Evolutionary conservation across 2,113 vertebrate genomes (phyloP).

Genomic region (Equus przewalskii): DNA sequence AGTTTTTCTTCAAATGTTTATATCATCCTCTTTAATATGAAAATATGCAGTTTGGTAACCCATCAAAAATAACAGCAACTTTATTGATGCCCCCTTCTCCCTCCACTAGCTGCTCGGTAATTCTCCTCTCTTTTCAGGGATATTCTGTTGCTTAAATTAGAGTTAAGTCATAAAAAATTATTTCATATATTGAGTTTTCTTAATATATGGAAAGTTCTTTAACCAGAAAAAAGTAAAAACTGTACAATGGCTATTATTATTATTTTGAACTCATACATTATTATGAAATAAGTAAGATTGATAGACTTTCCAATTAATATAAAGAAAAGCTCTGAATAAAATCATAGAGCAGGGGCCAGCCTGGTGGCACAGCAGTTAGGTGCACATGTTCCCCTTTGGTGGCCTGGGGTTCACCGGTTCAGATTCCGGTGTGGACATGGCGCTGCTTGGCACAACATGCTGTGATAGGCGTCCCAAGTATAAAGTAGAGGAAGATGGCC

Average conservation of each 20-base stretch:
- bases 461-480: no score
- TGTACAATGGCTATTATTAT: background rate
- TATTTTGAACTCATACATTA: background rate
- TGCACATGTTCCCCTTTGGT: no score
- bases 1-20: background rate
- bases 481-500: no score
- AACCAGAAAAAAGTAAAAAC: background rate
- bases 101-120: background rate
- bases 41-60: background rate
- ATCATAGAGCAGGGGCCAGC: no score
- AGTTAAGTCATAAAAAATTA: background rate
- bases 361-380: no score
- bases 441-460: no score
- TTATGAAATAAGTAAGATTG: background rate
- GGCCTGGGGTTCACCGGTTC: no score
- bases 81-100: background rate
- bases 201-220: background rate
- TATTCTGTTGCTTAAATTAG: background rate
- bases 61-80: background rate
- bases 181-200: background rate
- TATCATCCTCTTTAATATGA: background rate
- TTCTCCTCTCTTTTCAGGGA: background rate
- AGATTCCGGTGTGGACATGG: no score
- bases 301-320: background rate
- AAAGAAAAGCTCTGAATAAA: background rate